Evolutionary conservation across 2,888 invertebrate genomes (phyloP).

Genomic region (Stenoptilia bipunctidactyla): DNA sequence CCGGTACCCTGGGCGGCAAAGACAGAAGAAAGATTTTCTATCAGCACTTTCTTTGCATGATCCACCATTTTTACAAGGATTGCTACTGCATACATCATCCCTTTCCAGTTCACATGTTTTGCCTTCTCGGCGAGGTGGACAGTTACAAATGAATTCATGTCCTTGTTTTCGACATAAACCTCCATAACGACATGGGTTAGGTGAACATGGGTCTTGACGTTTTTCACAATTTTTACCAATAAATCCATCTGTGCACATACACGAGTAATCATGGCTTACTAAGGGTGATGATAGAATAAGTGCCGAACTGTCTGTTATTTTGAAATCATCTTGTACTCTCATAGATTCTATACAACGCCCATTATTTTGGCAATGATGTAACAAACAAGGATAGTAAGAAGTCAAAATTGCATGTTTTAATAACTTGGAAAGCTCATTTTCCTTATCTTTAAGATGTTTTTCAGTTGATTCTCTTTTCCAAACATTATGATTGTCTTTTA

Average conservation of each 20-base stretch:
- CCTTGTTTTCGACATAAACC: slow-evolving; percentile 88
- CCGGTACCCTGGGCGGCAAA: slow-evolving; percentile 91
- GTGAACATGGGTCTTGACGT: slow-evolving; percentile 90
- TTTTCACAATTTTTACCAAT: slow-evolving; percentile 86
- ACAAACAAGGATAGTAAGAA: slow-evolving; percentile 84
- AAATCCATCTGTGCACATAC: slow-evolving; percentile 87
- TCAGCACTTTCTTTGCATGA: slow-evolving; percentile 91
- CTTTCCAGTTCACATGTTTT: slow-evolving; percentile 86
- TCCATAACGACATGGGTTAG: slow-evolving; percentile 88
- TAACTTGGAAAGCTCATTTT: slow-evolving; percentile 73
- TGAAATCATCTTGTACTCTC: slow-evolving; percentile 76
- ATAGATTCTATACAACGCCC: slow-evolving; percentile 82
- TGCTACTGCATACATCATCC: slow-evolving; percentile 86
- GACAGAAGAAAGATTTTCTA: slow-evolving; percentile 90
- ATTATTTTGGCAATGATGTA: slow-evolving; percentile 81
- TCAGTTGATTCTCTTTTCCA: slow-evolving; percentile 75
- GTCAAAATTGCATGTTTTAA: slow-evolving; percentile 74
- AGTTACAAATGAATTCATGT: slow-evolving; percentile 86
- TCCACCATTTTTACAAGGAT: slow-evolving; percentile 92
- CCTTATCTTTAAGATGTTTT: slow-evolving; percentile 76
- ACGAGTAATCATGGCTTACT: slow-evolving; percentile 82
- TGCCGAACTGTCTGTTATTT: slow-evolving; percentile 84
- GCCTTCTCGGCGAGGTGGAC: slow-evolving; percentile 84
- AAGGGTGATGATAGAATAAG: slow-evolving; percentile 87
- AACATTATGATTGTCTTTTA: slow-evolving; percentile 71